Base-by-base conservation (phyloP, 2,888 invertebrate species). In the Dioctria linearis region DNA sequence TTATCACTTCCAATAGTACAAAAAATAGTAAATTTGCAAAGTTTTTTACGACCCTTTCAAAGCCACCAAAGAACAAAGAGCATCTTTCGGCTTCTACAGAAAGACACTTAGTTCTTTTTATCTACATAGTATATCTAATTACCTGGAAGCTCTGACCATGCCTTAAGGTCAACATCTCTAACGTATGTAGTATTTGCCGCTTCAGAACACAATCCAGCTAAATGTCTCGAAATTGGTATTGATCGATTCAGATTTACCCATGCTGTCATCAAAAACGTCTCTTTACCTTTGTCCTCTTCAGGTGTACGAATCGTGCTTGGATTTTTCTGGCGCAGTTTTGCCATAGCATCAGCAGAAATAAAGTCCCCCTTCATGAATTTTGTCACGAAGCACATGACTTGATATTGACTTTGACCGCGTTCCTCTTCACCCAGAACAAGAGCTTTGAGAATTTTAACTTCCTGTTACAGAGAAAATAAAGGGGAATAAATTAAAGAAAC, bases 271-370 rank as follows among this genome's bases (percentile, higher is more conserved):
- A 95, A 94, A 84, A 94, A 93, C 86, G 94, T 95, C 71, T 95
- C 94, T 86, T 94, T 93, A 3, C 96, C 96, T 83, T 93, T 92
- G 86, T 97, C 96, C 85, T 97, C 97, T 87, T 98, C 98, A 0
- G 98, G 96, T 0, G 94, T 93, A 49, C 98, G 91, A 59, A 97
- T 93, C 13, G 96, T 95, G 81, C 95, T 95, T 4, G 96, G 95
- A 90, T 96, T 96, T 90, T 92, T 92, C 90, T 98, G 98, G 88
- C 98, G 91, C 75, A 98, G 90, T 88, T 98, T 98, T 51, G 97
- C 95, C 96, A 98, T 98, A 37, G 98, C 98, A 90, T 98, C 98
- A 4, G 98, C 95, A 4, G 98, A 96, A 86, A 98, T 98, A 87
- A 98, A 98, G 86, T 97, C 97, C 84, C 96, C 95, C 90, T 96